These are phyloP conservation scores for Cyprinodon tularosa DNA, from an alignment of 2,113 vertebrate genomes.

Conservation along the genomic window DNA sequence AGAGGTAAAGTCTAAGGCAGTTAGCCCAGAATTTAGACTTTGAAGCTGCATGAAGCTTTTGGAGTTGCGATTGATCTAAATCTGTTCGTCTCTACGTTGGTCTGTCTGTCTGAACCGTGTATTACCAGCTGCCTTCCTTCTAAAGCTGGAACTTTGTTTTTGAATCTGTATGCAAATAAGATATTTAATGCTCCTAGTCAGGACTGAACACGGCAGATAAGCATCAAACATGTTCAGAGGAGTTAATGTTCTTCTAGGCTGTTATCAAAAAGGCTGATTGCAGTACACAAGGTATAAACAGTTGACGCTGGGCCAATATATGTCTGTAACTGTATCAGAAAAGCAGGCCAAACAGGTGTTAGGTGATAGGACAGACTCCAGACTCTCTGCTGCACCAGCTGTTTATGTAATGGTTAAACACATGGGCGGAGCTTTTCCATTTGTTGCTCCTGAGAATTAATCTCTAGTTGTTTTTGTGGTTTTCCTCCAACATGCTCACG, in stretches of 20 bases:
- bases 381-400: slow-evolving; percentile 2
- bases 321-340: neutral
- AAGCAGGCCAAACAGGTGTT: slow-evolving; percentile 17
- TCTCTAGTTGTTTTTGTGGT: slow-evolving; percentile 21
- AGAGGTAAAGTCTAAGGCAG: slow-evolving; percentile 1
- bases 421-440: slow-evolving; percentile 50
- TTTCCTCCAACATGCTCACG: slow-evolving; percentile 29
- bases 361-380: neutral
- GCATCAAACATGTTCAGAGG: neutral
- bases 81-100: neutral
- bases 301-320: neutral
- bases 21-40: neutral
- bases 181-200: neutral
- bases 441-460: slow-evolving; percentile 20
- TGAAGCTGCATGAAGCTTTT: slow-evolving; percentile 1
- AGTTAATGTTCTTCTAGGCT: neutral
- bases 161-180: neutral
- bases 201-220: neutral
- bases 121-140: too few relatives aligned
- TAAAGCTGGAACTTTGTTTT: neutral
- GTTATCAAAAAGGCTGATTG: neutral
- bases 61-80: neutral
- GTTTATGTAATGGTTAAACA: slow-evolving; percentile 14
- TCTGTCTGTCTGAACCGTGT: neutral
- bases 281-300: neutral